Conservation (phyloP, 2,888 invertebrate species). For the Leucania comma region DNA sequence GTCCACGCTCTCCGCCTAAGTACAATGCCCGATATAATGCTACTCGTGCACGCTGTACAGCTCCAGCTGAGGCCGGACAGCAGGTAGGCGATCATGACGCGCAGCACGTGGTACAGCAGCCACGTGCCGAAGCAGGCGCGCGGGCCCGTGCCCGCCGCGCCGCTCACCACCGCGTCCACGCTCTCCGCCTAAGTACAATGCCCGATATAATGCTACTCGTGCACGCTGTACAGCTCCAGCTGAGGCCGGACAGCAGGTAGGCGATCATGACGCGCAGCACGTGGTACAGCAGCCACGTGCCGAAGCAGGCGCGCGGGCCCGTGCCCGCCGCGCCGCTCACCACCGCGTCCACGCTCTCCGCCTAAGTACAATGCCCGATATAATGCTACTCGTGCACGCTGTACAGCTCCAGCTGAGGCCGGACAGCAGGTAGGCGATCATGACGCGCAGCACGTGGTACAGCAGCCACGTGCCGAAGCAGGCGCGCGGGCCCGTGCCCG, state of each 20-base stretch:
- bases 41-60: too few species aligned
- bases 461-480: conserved; percentile 98
- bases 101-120: too few species aligned
- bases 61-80: too few species aligned
- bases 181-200: too few species aligned
- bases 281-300: conserved; percentile 99
- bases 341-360: conserved; percentile 96
- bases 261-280: conserved; percentile 98
- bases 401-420: conserved; percentile 98
- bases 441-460: conserved; percentile 97
- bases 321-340: conserved; percentile 77
- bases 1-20: too few species aligned
- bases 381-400: conserved; percentile 99
- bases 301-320: conserved; percentile 93
- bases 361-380: conserved; percentile 86
- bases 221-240: conserved; percentile 98
- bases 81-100: too few species aligned
- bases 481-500: conserved; percentile 86
- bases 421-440: conserved; percentile 98
- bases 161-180: too few species aligned
- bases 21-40: too few species aligned
- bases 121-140: too few species aligned
- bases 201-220: conserved; percentile 96
- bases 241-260: conserved; percentile 98
- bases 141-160: too few species aligned